A percentile compares a stretch with the other conserved stretches of the same genome.
Conservation (phyloP, 2,113 vertebrate genomes). For the Cyanoderma ruficeps region DNA sequence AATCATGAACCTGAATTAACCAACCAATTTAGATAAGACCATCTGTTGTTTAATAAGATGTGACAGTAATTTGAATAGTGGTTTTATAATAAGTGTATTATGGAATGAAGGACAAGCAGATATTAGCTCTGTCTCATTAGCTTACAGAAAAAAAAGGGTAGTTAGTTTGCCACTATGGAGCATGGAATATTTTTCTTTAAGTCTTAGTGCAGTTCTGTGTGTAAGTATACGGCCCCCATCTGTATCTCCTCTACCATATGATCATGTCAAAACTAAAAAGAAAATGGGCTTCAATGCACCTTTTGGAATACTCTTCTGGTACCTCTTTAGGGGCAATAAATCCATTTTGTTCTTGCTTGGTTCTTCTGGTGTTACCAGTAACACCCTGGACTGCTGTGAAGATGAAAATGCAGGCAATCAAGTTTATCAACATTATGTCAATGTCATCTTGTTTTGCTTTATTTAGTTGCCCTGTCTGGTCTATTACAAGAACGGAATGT, state of each 20-base stretch:
- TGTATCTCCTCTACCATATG: neutral
- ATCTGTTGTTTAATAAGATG: slow-evolving; percentile 57
- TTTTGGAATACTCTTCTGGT: neutral
- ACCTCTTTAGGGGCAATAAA: neutral
- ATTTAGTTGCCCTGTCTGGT: neutral
- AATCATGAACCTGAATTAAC: slow-evolving; percentile 48
- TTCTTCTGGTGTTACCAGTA: neutral
- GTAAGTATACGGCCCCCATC: neutral
- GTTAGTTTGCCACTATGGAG: neutral
- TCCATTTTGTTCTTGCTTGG: neutral
- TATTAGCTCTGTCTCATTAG: slow-evolving; percentile 39
- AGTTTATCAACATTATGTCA: neutral
- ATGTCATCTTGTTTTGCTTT: neutral
- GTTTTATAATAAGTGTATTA: slow-evolving; percentile 41
- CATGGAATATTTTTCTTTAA: neutral
- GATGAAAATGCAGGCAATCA: neutral
- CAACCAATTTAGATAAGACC: slow-evolving; percentile 55
- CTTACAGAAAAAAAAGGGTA: neutral
- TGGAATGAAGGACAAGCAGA: slow-evolving; percentile 41
- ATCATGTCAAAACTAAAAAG: neutral
- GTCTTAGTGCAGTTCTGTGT: neutral
- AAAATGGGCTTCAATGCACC: neutral
- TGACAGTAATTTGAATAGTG: slow-evolving; percentile 37
- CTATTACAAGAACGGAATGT: neutral
- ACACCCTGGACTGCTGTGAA: neutral